Evolutionary conservation across 2,888 invertebrate genomes (phyloP), one percentile per base, ranked within the genome.

Genomic region (Rhingia rostrata): DNA sequence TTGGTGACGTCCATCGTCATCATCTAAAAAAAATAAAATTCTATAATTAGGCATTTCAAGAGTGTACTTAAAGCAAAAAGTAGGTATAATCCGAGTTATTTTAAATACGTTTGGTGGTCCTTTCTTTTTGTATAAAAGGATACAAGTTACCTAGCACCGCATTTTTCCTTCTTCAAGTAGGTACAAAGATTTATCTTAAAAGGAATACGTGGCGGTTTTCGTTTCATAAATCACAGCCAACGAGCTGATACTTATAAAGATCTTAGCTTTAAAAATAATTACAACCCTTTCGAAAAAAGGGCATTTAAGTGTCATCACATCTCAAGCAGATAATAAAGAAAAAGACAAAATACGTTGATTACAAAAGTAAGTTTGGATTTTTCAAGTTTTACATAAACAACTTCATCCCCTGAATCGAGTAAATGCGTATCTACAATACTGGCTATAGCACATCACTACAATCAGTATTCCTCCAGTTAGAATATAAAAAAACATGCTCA

Each of bases 1-100:
- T 96, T 96, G 91, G 95, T 94, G 91, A 96, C 95, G 93, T 97
- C 97, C 96, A 97, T 96, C 93, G 96, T 96, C 94, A 96, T 95
- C 94, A 94, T 94, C 91, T 91, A 3, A 64, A 7, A 79, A 60
- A 63, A 45, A 43, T 79, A 14, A 67, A 74, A 43, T 22, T 7
- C 41, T 39, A 43, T 47, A 78, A 78, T 83, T 83, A 78, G 66
- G 7, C 45, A 67, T 73, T 51, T 79, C 67, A 63, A 43, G 78
- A 60, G 77, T 79, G 73, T 83, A 78, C 73, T 73, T 74, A 70
- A 75, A 70, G 67, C 69, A 77, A 64, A 64, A 47, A 37, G 69
- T n/a, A n/a, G n/a, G n/a, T 56, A 58, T 61, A 64, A 43, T 37
- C 45, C 80, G 70, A 66, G 54, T 60, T 43, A 54, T 67, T 83